phyloP scores from a whole-genome alignment of 2,888 invertebrate species.

The Caenorhabditis drosophilae region DNA sequence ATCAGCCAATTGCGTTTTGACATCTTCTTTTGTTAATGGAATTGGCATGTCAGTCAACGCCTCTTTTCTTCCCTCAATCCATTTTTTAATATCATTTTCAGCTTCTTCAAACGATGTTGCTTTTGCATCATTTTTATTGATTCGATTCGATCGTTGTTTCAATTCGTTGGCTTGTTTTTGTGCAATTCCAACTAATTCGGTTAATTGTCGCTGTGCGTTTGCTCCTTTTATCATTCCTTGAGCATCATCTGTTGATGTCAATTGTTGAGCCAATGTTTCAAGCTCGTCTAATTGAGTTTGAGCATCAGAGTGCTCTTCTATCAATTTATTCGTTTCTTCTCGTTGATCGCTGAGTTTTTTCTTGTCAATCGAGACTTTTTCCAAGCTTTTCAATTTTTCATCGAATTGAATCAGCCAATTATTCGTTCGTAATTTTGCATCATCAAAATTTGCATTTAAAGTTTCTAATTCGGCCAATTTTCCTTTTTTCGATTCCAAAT shows the following conservation, averaged over 20 bases:
- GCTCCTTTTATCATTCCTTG: conserved; percentile 11
- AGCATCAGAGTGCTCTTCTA: conserved; percentile 24
- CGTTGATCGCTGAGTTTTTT: conserved; percentile 34
- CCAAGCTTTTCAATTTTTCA: conserved; percentile 34
- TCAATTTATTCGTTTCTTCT: conserved; percentile 18
- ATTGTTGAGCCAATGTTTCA: conserved; percentile 17
- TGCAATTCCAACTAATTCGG: conserved; percentile 17
- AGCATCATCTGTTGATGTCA: conserved; percentile 12
- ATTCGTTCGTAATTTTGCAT: conserved; percentile 14
- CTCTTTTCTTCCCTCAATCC: conserved; percentile 46
- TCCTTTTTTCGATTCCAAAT: conserved; percentile 29
- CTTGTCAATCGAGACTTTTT: conserved; percentile 33
- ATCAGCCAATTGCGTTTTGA: conserved; percentile 22
- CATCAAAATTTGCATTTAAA: conserved; percentile 33
- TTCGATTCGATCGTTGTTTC: conserved; percentile 30
- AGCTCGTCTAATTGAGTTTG: conserved; percentile 30
- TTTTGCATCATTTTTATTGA: conserved; percentile 46
- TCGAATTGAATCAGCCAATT: conserved; percentile 30
- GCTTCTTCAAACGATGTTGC: conserved; percentile 47
- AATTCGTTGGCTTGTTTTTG: conserved; percentile 32
- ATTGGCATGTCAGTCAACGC: conserved; percentile 13
- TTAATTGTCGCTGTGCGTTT: conserved; percentile 22
- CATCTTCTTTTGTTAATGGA: conserved; percentile 31
- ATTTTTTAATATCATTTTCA: conserved; percentile 47
- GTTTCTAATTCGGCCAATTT: conserved; percentile 25